A percentile compares a stretch with the other conserved stretches of the same genome.
Conservation (phyloP, 2,888 invertebrate genomes). For the Mystacides longicornis region DNA sequence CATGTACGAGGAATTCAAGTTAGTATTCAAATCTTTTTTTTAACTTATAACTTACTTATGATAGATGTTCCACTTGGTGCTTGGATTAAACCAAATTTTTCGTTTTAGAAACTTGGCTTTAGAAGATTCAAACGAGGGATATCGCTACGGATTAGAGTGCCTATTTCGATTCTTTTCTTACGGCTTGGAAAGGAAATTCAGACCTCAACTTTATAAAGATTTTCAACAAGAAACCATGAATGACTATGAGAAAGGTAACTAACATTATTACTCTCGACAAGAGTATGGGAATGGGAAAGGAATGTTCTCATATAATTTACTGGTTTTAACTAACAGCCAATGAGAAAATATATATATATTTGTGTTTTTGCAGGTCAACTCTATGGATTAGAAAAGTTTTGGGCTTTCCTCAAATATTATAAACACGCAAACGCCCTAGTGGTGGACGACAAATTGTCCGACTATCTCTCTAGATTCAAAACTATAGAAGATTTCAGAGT, state of each 20-base stretch:
- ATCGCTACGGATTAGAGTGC: constrained; percentile 80
- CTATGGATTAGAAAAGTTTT: constrained; percentile 98
- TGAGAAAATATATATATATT: too few species aligned
- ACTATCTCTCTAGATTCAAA: constrained; percentile 70
- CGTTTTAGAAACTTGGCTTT: constrained; percentile 64
- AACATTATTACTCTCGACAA: too few species aligned
- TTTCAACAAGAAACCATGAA: constrained; percentile 89
- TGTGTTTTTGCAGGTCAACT: constrained; percentile 66
- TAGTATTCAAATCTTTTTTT: constrained; percentile 7
- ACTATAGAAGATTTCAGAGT: constrained; percentile 86
- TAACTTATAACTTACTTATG: background rate
- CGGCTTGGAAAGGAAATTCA: constrained; percentile 92
- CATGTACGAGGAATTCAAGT: constrained; percentile 95
- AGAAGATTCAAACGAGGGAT: constrained; percentile 87
- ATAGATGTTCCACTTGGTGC: background rate
- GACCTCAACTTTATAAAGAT: constrained; percentile 90
- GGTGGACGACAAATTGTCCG: constrained; percentile 65
- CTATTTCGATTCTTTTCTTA: constrained; percentile 96
- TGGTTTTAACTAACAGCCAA: too few species aligned
- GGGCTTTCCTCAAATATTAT: constrained; percentile 98
- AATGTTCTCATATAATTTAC: too few species aligned
- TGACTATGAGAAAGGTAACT: constrained; percentile 83
- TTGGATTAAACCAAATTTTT: background rate
- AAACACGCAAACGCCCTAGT: constrained; percentile 68
- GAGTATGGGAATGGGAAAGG: too few species aligned